phyloP scores from a whole-genome alignment of 2,888 invertebrate species.

The Erebia epiphron region DNA sequence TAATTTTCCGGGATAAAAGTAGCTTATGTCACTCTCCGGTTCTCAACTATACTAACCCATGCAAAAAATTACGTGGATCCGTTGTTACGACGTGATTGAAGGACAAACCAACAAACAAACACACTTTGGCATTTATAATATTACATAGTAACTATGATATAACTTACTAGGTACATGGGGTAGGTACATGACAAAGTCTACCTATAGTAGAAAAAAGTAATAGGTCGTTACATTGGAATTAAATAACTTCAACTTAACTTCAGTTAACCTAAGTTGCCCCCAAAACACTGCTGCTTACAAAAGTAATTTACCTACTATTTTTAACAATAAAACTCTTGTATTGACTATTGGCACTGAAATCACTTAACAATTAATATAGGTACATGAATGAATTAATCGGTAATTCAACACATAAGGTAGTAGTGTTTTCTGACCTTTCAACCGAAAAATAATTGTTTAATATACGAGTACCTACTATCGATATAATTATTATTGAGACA shows the following conservation, averaged over 20 bases:
- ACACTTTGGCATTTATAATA: too few species aligned
- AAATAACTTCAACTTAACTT: background rate
- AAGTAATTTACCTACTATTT: background rate
- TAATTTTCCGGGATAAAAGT: too few species aligned
- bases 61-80: too few species aligned
- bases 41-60: too few species aligned
- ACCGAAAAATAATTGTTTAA: conserved; percentile 7
- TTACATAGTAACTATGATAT: too few species aligned
- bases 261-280: background rate
- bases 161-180: too few species aligned
- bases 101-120: too few species aligned
- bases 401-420: conserved; percentile 3
- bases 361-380: background rate
- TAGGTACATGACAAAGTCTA: too few species aligned
- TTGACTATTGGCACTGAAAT: background rate
- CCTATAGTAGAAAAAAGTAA: background rate
- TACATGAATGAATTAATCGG: background rate
- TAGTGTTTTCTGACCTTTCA: conserved; percentile 6
- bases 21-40: too few species aligned
- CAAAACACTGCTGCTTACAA: background rate
- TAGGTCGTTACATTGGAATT: background rate
- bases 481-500: conserved; percentile 39
- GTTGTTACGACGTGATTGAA: too few species aligned
- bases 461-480: conserved; percentile 43
- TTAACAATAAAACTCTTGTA: background rate